Evolutionary conservation across 2,888 invertebrate genomes (phyloP).

Genomic region (Parnassius smintheus): DNA sequence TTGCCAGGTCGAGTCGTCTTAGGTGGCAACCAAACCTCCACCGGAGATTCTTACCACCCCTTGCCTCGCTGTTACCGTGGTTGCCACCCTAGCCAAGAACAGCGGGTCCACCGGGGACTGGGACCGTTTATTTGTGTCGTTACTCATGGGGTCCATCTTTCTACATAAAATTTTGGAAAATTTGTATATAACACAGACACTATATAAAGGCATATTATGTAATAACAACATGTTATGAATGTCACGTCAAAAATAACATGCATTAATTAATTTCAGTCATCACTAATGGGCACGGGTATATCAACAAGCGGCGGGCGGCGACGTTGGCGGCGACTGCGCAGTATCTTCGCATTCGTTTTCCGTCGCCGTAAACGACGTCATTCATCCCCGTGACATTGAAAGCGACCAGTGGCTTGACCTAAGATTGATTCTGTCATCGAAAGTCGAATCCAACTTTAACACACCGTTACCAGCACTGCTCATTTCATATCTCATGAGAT

Average conservation of each 20-base stretch:
- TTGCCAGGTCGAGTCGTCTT: too few relatives aligned
- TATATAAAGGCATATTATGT: too few relatives aligned
- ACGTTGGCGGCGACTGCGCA: constrained; percentile 91
- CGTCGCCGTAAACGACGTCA: constrained; percentile 80
- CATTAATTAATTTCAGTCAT: constrained; percentile 58
- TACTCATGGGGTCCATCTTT: too few relatives aligned
- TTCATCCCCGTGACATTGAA: constrained; percentile 46
- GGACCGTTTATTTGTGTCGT: too few relatives aligned
- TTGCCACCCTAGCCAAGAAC: too few relatives aligned
- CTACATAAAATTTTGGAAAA: too few relatives aligned
- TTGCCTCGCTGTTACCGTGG: too few relatives aligned
- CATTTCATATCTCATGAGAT: not conserved
- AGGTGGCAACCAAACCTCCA: too few relatives aligned
- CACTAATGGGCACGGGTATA: constrained; percentile 72
- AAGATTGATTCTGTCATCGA: not conserved
- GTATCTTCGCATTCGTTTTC: constrained; percentile 91
- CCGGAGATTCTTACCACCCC: too few relatives aligned
- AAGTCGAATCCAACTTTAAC: not conserved
- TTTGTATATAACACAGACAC: too few relatives aligned
- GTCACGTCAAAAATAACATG: constrained; percentile 47
- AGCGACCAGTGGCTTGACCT: not conserved
- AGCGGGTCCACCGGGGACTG: too few relatives aligned
- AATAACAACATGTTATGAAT: too few relatives aligned
- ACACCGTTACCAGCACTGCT: not conserved
- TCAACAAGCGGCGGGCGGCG: constrained; percentile 83